phyloP scores from a whole-genome alignment of 2,113 vertebrate genomes.

The Motacilla alba region DNA sequence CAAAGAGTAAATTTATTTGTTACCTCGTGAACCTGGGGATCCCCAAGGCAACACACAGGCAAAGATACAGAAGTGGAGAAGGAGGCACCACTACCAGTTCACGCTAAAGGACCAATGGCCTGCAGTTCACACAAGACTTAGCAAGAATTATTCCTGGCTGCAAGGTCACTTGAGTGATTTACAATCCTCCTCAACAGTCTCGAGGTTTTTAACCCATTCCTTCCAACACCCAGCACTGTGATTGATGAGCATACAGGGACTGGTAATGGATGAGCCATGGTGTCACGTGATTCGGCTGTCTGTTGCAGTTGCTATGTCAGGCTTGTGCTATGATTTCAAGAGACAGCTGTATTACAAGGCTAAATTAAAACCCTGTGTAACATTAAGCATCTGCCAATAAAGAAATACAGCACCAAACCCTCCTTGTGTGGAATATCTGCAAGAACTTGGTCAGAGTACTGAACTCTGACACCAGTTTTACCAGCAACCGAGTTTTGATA shows the following conservation, averaged over 20 bases:
- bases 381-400: background rate
- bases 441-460: background rate
- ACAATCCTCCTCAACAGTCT: background rate
- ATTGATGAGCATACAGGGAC: background rate
- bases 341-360: background rate
- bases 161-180: background rate
- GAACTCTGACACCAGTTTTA: background rate
- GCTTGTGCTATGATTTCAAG: background rate
- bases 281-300: background rate
- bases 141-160: background rate
- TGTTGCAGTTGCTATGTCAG: background rate
- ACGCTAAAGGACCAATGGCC: background rate
- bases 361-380: background rate
- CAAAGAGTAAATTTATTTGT: background rate
- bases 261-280: background rate
- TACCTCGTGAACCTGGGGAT: background rate
- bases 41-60: background rate
- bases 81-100: background rate
- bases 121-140: background rate
- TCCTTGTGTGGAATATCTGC: background rate
- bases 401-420: background rate
- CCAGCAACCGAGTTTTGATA: background rate
- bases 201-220: background rate
- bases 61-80: background rate
- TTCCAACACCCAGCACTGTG: background rate